Evolutionary conservation across 2,888 invertebrate species (phyloP).

Genomic region (Branchipolynoe longqiensis): DNA sequence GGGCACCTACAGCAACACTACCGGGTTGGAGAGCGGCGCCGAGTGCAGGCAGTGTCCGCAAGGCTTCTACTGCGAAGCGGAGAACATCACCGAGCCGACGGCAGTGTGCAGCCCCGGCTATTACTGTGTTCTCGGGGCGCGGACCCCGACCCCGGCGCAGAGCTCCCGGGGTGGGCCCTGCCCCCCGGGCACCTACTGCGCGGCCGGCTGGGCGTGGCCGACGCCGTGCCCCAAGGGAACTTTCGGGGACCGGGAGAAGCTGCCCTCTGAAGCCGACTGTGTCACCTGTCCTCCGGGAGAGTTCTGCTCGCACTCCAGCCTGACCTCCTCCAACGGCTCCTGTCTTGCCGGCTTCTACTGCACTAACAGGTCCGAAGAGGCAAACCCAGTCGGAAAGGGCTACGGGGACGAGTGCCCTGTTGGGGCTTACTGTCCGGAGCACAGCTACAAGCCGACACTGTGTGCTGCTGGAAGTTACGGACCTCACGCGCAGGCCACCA

Average conservation of each 20-base stretch:
- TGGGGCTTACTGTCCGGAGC: constrained; percentile 76
- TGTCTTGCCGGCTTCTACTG: constrained; percentile 79
- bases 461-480: constrained; percentile 79
- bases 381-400: constrained; percentile 73
- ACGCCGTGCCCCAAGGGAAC: constrained; percentile 78
- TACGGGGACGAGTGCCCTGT: constrained; percentile 80
- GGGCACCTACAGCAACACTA: constrained; percentile 78
- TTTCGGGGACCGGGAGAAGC: constrained; percentile 74
- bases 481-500: constrained; percentile 71
- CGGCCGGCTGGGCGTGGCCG: constrained; percentile 70
- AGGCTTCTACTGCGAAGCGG: constrained; percentile 78
- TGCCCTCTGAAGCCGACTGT: constrained; percentile 76
- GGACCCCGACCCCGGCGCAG: constrained; percentile 70
- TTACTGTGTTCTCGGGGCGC: constrained; percentile 75
- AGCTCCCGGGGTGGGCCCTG: constrained; percentile 75
- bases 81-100: constrained; percentile 76
- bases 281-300: constrained; percentile 78
- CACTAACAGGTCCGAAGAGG: constrained; percentile 75
- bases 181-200: constrained; percentile 77
- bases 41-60: constrained; percentile 77
- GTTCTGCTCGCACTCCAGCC: constrained; percentile 75
- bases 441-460: constrained; percentile 74
- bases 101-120: constrained; percentile 76
- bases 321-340: constrained; percentile 73
- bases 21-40: constrained; percentile 72